phyloP scores from a whole-genome alignment of 2,888 invertebrate genomes.

The Agelastica alni region DNA sequence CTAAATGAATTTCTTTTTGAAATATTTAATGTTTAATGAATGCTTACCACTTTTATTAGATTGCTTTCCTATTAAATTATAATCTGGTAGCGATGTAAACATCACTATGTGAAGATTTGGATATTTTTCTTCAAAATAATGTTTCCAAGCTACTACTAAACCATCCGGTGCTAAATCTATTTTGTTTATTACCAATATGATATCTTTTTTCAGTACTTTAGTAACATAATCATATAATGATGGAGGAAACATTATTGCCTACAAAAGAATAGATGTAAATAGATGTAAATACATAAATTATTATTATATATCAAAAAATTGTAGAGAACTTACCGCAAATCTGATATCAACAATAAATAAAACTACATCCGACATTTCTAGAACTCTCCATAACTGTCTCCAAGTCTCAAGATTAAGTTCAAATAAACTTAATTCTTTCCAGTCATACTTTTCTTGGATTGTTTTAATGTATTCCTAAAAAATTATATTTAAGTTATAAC shows the following conservation, averaged over 20 bases:
- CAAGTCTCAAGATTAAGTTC: constrained; percentile 95
- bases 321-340: constrained; percentile 77
- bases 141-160: constrained; percentile 85
- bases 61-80: constrained; percentile 67
- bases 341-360: constrained; percentile 88
- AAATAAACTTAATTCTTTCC: constrained; percentile 78
- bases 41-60: too few species aligned
- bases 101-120: constrained; percentile 76
- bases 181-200: constrained; percentile 90
- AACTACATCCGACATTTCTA: constrained; percentile 91
- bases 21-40: too few species aligned
- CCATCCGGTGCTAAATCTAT: constrained; percentile 84
- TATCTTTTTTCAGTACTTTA: constrained; percentile 74
- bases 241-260: constrained; percentile 87
- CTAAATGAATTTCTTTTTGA: too few species aligned
- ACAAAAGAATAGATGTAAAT: constrained; percentile 37
- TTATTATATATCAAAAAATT: too few species aligned
- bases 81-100: constrained; percentile 82
- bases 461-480: constrained; percentile 74
- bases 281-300: too few species aligned
- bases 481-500: too few species aligned
- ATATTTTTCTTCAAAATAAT: constrained; percentile 73
- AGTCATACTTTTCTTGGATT: constrained; percentile 66
- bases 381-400: constrained; percentile 93
- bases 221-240: constrained; percentile 81